Conservation (phyloP, 2,888 invertebrate species). For the Lepidocyrtoides sp. region DNA sequence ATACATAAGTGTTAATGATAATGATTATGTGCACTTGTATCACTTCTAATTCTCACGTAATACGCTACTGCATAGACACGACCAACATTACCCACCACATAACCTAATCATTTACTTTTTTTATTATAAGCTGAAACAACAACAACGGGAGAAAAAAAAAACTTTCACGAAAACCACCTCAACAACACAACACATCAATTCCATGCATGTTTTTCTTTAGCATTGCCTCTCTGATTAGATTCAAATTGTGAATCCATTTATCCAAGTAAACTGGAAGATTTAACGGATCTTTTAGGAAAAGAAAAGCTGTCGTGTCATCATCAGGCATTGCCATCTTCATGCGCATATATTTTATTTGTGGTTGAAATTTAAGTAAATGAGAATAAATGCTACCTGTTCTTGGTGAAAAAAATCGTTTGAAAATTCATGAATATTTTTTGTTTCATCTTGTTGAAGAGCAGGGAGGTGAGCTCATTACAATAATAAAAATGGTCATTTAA, state of each 20-base stretch:
- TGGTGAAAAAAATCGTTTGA: slow-evolving; percentile 14
- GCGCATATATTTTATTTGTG: slow-evolving; percentile 16
- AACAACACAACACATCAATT: slow-evolving; percentile 9
- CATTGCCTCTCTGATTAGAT: background rate
- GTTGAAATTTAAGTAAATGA: slow-evolving; percentile 36
- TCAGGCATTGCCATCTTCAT: background rate
- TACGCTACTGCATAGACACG: slow-evolving; percentile 67
- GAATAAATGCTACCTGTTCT: slow-evolving; percentile 75
- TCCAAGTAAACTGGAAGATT: slow-evolving; percentile 36
- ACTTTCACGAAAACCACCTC: background rate
- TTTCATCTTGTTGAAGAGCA: background rate
- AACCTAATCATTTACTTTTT: slow-evolving; percentile 17
- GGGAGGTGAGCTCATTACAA: slow-evolving; percentile 68
- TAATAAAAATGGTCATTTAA: slow-evolving; percentile 74
- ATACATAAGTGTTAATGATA: slow-evolving; percentile 74
- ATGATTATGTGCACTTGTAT: slow-evolving; percentile 65
- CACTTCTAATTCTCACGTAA: slow-evolving; percentile 76
- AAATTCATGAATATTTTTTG: slow-evolving; percentile 14
- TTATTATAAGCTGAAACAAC: slow-evolving; percentile 13
- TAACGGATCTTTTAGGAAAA: background rate
- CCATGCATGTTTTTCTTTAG: background rate
- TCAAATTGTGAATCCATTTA: background rate
- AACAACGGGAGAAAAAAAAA: background rate
- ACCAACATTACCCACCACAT: background rate
- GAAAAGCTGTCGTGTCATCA: slow-evolving; percentile 32